A percentile compares a stretch with the other conserved stretches of the same genome.
These are phyloP conservation scores for Brachyrhaphis roseni DNA, from an alignment of 2,797 vertebrate genomes.

Conservation along the genomic window DNA sequence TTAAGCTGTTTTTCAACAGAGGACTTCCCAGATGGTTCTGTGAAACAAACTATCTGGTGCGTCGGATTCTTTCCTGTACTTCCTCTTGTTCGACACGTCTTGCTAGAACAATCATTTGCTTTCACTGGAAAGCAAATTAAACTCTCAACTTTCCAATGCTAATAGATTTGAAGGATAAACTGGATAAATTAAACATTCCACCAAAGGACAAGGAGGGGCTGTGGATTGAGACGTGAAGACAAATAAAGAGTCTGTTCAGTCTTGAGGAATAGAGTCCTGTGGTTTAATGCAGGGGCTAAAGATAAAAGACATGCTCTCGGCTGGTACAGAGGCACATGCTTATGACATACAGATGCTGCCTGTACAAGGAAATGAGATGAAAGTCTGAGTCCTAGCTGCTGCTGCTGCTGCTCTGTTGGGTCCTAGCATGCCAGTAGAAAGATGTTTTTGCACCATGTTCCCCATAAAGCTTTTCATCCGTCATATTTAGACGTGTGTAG, in stretches of 20 bases:
- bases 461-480: conserved; percentile 25
- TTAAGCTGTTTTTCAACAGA: background rate
- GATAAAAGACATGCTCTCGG: conserved; percentile 54
- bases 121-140: conserved; percentile 52
- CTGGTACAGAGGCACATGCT: conserved; percentile 41
- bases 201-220: conserved; percentile 21
- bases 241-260: conserved; percentile 17
- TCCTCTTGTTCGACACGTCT: conserved; percentile 25
- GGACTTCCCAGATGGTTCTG: conserved; percentile 8
- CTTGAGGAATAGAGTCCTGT: background rate
- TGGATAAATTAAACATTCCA: conserved; percentile 25
- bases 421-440: conserved; percentile 31
- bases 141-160: conserved; percentile 30
- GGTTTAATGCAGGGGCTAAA: conserved; percentile 15
- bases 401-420: conserved; percentile 12
- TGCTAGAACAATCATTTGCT: conserved; percentile 2
- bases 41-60: conserved; percentile 1
- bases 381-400: conserved; percentile 37
- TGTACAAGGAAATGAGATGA: conserved; percentile 35
- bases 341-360: conserved; percentile 71
- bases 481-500: conserved; percentile 34
- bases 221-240: background rate
- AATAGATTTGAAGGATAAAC: no score
- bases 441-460: background rate
- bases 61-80: conserved; percentile 8